phyloP scores from a whole-genome alignment of 2,888 invertebrate species.

The Perizoma affinitatum region DNA sequence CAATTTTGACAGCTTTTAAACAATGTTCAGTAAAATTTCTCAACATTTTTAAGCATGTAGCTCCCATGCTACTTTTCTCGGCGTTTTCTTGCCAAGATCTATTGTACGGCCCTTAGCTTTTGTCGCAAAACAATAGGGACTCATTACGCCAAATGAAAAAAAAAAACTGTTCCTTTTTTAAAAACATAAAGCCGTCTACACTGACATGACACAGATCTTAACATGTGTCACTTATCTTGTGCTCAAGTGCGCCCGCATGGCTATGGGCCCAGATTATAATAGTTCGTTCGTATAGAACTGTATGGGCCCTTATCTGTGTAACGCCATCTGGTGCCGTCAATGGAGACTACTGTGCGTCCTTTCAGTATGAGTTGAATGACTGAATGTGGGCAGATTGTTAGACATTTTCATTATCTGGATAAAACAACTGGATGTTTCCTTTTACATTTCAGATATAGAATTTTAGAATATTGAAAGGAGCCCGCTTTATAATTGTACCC shows the following conservation, averaged over 20 bases:
- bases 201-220: slow-evolving; percentile 33
- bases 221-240: slow-evolving; percentile 45
- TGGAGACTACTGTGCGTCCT: slow-evolving; percentile 40
- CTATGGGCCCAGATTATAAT: slow-evolving; percentile 19
- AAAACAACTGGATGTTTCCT: no score
- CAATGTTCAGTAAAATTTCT: background rate
- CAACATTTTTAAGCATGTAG: background rate
- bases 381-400: slow-evolving; percentile 30
- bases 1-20: background rate
- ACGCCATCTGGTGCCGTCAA: slow-evolving; percentile 48
- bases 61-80: slow-evolving; percentile 7
- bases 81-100: slow-evolving; percentile 18
- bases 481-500: no score
- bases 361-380: slow-evolving; percentile 20
- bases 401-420: background rate
- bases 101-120: slow-evolving; percentile 24
- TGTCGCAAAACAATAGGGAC: slow-evolving; percentile 27
- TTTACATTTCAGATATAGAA: no score
- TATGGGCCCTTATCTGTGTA: slow-evolving; percentile 44
- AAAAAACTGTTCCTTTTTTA: slow-evolving; percentile 29
- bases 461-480: no score
- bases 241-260: slow-evolving; percentile 48
- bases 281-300: slow-evolving; percentile 8
- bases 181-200: slow-evolving; percentile 22
- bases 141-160: slow-evolving; percentile 30